A percentile compares a stretch with the other conserved stretches of the same genome.
Conservation (phyloP, 2,797 vertebrate genomes). For the Gymnoscopelus braueri region DNA sequence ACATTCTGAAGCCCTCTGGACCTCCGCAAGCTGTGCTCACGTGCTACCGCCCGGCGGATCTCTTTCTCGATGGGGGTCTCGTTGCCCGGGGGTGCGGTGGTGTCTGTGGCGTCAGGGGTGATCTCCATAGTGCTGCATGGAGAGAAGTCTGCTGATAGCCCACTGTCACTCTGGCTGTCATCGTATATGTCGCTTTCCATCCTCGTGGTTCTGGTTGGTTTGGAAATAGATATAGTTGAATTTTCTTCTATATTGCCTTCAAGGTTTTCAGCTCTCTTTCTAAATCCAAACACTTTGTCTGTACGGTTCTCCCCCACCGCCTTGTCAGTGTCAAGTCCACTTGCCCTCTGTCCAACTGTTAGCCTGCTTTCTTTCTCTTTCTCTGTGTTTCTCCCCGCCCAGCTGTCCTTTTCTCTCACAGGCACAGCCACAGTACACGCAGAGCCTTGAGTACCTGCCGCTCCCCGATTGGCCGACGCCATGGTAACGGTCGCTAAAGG, state of each 20-base stretch:
- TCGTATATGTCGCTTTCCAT: slow-evolving; percentile 78
- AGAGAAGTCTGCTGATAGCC: slow-evolving; percentile 80
- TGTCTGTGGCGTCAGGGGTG: slow-evolving; percentile 11
- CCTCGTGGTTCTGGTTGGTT: slow-evolving; percentile 34
- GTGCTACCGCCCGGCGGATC: slow-evolving; percentile 86
- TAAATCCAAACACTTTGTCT: slow-evolving; percentile 21
- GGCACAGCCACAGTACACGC: slow-evolving; percentile 55
- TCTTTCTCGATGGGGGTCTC: slow-evolving; percentile 96
- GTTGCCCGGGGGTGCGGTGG: slow-evolving; percentile 14
- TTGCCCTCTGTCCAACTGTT: slow-evolving; percentile 54
- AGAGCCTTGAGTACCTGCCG: slow-evolving; percentile 52
- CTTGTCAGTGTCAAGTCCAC: slow-evolving; percentile 41
- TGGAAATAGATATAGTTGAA: slow-evolving; percentile 13
- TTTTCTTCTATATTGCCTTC: slow-evolving; percentile 14
- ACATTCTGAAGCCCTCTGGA: slow-evolving; percentile 84
- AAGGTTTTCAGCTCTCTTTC: slow-evolving; percentile 25
- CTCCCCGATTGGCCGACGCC: slow-evolving; percentile 69
- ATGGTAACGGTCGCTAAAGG: slow-evolving; percentile 79
- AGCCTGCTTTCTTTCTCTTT: slow-evolving; percentile 49
- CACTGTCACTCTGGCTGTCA: slow-evolving; percentile 82
- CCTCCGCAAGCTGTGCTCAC: slow-evolving; percentile 89
- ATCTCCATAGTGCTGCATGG: slow-evolving; percentile 66
- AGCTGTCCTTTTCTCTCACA: slow-evolving; percentile 59
- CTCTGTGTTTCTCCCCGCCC: slow-evolving; percentile 50
- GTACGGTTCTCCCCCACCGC: slow-evolving; percentile 22